A percentile compares a stretch with the other conserved stretches of the same genome.
Conservation (phyloP, 2,113 vertebrate genomes). For the Daubentonia madagascariensis region DNA sequence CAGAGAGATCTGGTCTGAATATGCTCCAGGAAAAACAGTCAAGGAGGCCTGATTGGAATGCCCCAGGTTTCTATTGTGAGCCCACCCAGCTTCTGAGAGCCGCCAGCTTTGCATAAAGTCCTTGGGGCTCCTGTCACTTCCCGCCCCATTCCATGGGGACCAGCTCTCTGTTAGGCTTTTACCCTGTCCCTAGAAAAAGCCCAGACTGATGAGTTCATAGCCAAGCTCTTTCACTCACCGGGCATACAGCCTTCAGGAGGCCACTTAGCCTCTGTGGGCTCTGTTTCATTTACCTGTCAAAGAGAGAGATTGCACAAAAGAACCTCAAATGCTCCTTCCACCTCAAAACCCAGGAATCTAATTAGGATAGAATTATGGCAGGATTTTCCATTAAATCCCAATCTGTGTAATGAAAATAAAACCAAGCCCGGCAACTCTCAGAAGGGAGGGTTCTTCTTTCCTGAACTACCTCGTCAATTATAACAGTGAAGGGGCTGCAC, state of each 20-base stretch:
- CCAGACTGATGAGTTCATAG: background rate
- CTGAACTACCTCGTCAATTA: background rate
- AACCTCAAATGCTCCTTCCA: background rate
- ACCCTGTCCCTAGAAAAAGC: background rate
- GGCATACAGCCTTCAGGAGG: background rate
- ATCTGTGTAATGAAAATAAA: background rate
- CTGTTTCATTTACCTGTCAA: background rate
- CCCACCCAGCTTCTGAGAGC: background rate
- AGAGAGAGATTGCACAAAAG: background rate
- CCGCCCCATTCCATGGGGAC: background rate
- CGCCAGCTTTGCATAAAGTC: no score
- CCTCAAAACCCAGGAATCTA: background rate
- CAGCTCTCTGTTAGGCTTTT: background rate
- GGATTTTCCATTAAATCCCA: background rate
- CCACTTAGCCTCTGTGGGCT: background rate
- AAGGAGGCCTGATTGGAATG: background rate
- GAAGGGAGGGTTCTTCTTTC: slow-evolving; percentile 19
- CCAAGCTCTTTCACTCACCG: background rate
- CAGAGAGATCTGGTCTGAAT: background rate
- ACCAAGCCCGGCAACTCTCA: background rate
- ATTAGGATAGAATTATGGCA: background rate
- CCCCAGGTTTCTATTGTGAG: background rate
- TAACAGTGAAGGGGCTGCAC: background rate
- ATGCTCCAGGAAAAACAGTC: background rate
- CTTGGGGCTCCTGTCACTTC: background rate